A percentile compares a stretch with the other conserved stretches of the same genome.
Evolutionary conservation across 2,113 vertebrate genomes (phyloP).

Genomic region (Dicrurus megarhynchus): DNA sequence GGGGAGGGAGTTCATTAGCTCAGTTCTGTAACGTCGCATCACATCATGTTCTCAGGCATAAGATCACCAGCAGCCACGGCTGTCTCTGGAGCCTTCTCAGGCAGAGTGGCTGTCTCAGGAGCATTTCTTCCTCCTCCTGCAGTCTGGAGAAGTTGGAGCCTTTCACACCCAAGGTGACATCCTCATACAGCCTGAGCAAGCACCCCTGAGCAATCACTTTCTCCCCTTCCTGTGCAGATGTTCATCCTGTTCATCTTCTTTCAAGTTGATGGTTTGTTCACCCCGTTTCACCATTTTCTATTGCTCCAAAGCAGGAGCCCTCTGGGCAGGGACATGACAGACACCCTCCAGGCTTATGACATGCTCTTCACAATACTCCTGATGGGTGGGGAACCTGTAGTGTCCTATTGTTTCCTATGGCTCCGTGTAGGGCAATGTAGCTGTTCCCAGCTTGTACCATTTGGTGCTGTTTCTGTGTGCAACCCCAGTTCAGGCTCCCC

Average conservation of each 20-base stretch:
- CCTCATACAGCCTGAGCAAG: neutral
- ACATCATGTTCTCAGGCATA: neutral
- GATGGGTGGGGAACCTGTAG: neutral
- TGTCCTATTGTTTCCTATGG: neutral
- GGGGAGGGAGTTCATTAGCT: neutral
- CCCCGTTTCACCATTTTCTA: neutral
- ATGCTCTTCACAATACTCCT: neutral
- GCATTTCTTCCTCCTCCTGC: neutral
- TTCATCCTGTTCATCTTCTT: neutral
- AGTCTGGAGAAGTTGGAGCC: neutral
- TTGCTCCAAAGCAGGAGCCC: neutral
- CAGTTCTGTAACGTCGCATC: neutral
- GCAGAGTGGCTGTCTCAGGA: neutral
- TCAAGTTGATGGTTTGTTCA: neutral
- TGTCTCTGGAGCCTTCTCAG: neutral
- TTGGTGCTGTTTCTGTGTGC: neutral
- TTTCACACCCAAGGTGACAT: neutral
- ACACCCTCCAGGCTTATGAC: neutral
- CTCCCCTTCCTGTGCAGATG: neutral
- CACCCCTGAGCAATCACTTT: neutral
- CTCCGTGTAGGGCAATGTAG: accelerated
- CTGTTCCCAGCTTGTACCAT: neutral
- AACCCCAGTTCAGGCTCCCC: neutral
- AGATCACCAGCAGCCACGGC: accelerated
- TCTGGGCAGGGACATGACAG: accelerated